Evolutionary conservation across 2,888 invertebrate species (phyloP), one percentile per base, ranked within the genome.

Genomic region (Synergus japonicus): DNA sequence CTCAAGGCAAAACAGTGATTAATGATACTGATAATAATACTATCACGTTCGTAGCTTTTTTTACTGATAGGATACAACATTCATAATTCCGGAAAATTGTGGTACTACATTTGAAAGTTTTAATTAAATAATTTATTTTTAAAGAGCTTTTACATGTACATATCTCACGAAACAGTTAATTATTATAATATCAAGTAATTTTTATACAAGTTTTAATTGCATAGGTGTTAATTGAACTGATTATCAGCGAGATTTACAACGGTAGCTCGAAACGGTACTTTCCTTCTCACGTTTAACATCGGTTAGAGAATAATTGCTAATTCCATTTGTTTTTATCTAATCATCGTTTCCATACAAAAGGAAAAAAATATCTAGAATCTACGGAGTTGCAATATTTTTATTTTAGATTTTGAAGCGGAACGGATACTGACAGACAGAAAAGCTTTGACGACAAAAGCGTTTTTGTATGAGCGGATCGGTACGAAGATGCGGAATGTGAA

Each of bases 1-100:
- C 77, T 79, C 79, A 76, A 58, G 67, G 83, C 78, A 76, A 67
- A 69, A 41, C 54, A 79, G 78, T 79, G 81, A 85, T 81, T 78
- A 84, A 85, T 78, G 81, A 76, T 73, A 58, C 44, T 73, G 85
- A 83, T 82, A 82, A 49, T 44, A 0, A 15, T 41, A n/a, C 66
- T 41, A 66, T 43, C 41, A 66, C 67, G 44, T 41, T 66, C 46
- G 8, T 1, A 44, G 37, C 37, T 44, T 67, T 67, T 66, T 46
- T 66, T 67, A 15, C 43, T 5, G 22, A 29, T 13, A 13, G 22
- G 22, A 10, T 22, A 60, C 60, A 60, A 60, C 1, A 22, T 29
- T 60, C 22, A 7, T 22, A 9, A 4, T 46, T 46, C 13, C 7
- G 13, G 13, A 46, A 46, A 54, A 15, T 54, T 18, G 5, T 18